These are phyloP conservation scores for Bujurquina vittata DNA, from an alignment of 2,113 vertebrate species.

Conservation along the genomic window DNA sequence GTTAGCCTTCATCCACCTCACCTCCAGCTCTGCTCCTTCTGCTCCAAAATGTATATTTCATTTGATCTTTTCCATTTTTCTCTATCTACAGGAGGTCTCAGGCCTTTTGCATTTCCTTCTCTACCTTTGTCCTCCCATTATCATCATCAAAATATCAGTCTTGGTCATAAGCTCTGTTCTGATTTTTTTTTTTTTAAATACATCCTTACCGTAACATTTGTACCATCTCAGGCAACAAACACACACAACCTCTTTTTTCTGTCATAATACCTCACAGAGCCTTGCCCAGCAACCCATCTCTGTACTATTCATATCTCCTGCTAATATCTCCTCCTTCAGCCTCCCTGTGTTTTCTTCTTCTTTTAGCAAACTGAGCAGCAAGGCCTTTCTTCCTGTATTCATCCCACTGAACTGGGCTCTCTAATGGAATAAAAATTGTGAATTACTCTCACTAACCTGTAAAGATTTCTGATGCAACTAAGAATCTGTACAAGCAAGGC, in stretches of 20 bases:
- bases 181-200: background rate
- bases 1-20: constrained; percentile 48
- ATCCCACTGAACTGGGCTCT: constrained; percentile 38
- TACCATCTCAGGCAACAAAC: constrained; percentile 73
- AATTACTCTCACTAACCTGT: constrained; percentile 7
- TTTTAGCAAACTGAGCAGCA: constrained; percentile 30
- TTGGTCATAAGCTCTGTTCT: constrained; percentile 28
- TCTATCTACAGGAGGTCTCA: constrained; percentile 22
- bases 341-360: background rate
- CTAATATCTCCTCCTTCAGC: background rate
- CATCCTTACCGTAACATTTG: constrained; percentile 19
- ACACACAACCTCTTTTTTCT: constrained; percentile 76
- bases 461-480: background rate
- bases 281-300: constrained; percentile 12
- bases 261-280: constrained; percentile 71
- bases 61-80: background rate
- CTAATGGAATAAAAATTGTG: constrained; percentile 51
- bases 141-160: constrained; percentile 36
- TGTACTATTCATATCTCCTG: constrained; percentile 2
- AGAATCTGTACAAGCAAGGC: background rate
- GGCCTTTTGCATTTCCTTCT: constrained; percentile 1
- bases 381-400: constrained; percentile 28
- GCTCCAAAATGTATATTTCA: background rate
- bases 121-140: constrained; percentile 18
- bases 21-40: constrained; percentile 10